These are phyloP conservation scores for Tragelaphus imberbis DNA, from an alignment of 2,113 vertebrate genomes.

Conservation along the genomic window DNA sequence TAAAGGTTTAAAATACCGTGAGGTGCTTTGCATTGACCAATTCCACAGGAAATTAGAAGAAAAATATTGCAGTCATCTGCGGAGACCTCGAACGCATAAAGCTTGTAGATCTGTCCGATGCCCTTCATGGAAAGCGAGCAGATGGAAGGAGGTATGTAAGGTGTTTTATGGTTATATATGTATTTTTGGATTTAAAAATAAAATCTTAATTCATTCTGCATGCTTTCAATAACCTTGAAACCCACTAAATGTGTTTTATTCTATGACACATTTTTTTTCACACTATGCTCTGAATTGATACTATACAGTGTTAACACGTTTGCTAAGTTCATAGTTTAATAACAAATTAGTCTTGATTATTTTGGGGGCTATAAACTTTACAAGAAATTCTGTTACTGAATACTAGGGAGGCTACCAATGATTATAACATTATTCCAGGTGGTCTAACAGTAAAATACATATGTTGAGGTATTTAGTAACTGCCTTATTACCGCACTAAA, in stretches of 20 bases:
- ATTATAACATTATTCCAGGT: background rate
- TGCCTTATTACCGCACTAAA: background rate
- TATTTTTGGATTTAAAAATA: background rate
- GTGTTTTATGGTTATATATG: background rate
- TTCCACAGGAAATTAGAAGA: constrained; percentile 83
- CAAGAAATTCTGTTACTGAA: background rate
- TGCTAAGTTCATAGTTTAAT: background rate
- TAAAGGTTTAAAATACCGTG: constrained; percentile 89
- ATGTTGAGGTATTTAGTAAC: background rate
- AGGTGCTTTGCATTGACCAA: constrained; percentile 84
- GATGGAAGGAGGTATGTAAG: constrained; percentile 88
- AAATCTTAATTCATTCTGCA: background rate
- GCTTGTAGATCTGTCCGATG: constrained; percentile 87
- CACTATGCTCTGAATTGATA: background rate
- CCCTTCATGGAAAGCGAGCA: constrained; percentile 90
- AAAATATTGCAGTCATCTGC: constrained; percentile 83
- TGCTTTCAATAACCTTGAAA: background rate
- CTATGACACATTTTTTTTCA: background rate
- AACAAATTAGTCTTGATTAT: background rate
- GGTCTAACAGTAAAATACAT: background rate
- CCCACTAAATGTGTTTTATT: background rate
- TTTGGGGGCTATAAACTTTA: background rate
- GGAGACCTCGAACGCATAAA: constrained; percentile 86
- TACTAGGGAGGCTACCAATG: background rate
- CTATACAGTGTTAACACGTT: background rate